Percentiles rank a stretch among this genome's conserved stretches.
phyloP scores from a whole-genome alignment of 2,888 invertebrate genomes.

The Sarcophaga rosellei region DNA sequence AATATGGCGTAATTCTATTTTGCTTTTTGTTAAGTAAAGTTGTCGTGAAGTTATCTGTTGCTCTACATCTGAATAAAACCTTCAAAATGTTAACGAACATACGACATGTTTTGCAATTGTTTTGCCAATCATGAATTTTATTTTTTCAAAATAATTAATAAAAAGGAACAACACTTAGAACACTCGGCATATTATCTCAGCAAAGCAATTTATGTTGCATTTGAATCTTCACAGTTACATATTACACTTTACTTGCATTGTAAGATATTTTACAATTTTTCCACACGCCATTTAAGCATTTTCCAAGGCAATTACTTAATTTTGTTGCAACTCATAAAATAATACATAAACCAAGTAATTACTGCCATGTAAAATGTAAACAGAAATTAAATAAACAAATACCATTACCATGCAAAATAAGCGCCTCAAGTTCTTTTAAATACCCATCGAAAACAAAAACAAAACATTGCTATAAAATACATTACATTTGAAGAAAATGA shows the following conservation, averaged over 20 bases:
- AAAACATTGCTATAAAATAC: not conserved
- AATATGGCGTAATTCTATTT: too few relatives aligned
- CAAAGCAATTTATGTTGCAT: not conserved
- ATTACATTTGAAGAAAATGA: not conserved
- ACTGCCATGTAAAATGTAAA: not conserved
- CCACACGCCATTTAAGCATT: not conserved
- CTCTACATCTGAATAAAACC: not conserved
- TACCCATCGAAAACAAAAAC: not conserved
- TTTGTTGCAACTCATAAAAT: not conserved
- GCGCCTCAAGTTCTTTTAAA: not conserved
- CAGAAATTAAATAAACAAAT: not conserved
- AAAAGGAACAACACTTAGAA: too few relatives aligned
- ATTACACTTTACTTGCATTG: too few relatives aligned
- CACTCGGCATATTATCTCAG: too few relatives aligned
- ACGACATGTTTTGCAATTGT: not conserved
- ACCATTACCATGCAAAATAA: not conserved
- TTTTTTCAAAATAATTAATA: not conserved
- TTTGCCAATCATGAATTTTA: not conserved
- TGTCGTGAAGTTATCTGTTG: not conserved
- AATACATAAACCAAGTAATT: conserved; percentile 28
- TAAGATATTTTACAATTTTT: not conserved
- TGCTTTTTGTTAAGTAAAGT: not conserved
- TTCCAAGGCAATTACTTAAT: not conserved
- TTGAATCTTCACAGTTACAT: too few relatives aligned
- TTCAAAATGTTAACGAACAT: not conserved